A percentile compares a stretch with the other conserved stretches of the same genome.
Conservation (phyloP, 37 sponge, comb jelly and placozoan genomes). For the Theonella swinhoei region DNA sequence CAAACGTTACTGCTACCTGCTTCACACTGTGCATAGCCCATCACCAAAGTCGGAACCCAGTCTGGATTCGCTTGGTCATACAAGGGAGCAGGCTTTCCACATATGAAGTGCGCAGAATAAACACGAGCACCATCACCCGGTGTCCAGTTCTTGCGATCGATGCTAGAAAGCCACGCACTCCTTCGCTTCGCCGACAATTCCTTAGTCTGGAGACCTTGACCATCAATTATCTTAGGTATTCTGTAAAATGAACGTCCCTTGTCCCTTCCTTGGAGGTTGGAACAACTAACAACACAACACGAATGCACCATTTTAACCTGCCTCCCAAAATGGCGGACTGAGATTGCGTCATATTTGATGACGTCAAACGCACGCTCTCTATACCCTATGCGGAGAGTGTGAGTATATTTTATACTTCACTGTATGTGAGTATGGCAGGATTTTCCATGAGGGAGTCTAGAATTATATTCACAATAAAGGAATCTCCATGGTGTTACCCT, state of each 20-base stretch:
- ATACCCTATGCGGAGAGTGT: no score
- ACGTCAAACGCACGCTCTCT: no score
- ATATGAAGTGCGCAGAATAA: not conserved
- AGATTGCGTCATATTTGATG: no score
- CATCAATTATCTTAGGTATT: not conserved
- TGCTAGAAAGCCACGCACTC: not conserved
- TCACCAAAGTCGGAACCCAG: not conserved
- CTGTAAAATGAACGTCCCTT: not conserved
- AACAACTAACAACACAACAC: not conserved
- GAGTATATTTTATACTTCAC: no score
- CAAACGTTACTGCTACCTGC: not conserved
- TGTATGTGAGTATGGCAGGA: no score
- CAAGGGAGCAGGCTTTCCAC: not conserved
- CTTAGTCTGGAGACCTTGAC: not conserved
- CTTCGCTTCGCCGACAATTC: slow-evolving; percentile 1
- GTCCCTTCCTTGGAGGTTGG: not conserved
- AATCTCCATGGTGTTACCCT: no score
- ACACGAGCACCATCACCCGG: not conserved
- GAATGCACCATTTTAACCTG: no score
- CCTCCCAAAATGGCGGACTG: no score
- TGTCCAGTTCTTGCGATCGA: slow-evolving; percentile 3
- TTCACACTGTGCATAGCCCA: not conserved
- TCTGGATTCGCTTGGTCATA: slow-evolving; percentile 1
- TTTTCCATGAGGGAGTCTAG: no score
- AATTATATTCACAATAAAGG: no score